Conservation (phyloP, 2,113 vertebrate genomes). For the Percopsis transmontana region DNA sequence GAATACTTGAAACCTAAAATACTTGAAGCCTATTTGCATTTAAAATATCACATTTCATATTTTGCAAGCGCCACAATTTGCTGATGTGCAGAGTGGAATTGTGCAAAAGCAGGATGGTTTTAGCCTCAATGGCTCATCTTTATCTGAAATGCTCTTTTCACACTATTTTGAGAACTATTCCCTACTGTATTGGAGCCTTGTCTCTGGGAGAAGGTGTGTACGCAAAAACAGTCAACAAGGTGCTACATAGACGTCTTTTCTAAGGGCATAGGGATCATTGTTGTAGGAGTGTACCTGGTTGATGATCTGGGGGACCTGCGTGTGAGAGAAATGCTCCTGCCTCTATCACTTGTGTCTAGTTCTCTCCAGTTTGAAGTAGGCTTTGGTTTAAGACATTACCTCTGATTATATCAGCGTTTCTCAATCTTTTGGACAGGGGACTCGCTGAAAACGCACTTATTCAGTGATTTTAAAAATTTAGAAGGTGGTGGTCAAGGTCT, state of each 20-base stretch:
- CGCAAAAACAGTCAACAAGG: background rate
- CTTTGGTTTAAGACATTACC: constrained; percentile 9
- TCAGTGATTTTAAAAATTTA: background rate
- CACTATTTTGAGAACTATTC: background rate
- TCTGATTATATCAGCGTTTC: constrained; percentile 5
- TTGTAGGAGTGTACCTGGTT: constrained; percentile 2
- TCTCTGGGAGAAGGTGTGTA: background rate
- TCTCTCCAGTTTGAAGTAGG: too few species aligned
- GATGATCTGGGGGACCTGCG: constrained; percentile 31
- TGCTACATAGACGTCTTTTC: background rate
- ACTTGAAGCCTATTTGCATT: too few species aligned
- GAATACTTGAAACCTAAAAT: too few species aligned
- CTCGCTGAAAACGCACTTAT: constrained; percentile 7
- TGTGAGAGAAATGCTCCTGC: constrained; percentile 20
- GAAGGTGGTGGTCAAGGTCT: background rate
- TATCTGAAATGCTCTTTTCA: constrained; percentile 2
- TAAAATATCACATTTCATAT: too few species aligned
- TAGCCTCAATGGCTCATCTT: background rate
- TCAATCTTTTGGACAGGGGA: background rate
- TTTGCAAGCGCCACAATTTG: too few species aligned
- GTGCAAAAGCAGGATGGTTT: too few species aligned
- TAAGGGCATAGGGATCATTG: background rate
- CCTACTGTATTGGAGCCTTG: background rate
- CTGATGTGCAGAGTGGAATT: too few species aligned
- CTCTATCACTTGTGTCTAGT: too few species aligned